phyloP scores from a whole-genome alignment of 2,113 vertebrate species.

The Aramus guarauna region DNA sequence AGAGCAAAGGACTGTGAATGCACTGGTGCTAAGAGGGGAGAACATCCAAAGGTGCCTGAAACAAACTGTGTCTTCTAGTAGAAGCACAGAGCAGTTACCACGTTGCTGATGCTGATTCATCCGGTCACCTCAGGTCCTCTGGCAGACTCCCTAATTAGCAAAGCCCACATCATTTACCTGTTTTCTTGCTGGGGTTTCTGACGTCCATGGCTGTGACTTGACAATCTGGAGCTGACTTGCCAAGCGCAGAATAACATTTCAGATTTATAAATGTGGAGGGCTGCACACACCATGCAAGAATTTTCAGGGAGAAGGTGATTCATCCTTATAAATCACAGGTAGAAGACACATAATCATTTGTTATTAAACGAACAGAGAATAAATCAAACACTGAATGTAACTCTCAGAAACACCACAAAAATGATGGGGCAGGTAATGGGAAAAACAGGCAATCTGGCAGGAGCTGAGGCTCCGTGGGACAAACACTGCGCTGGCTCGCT shows the following conservation, averaged over 20 bases:
- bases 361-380: neutral
- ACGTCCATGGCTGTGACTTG: rapidly evolving
- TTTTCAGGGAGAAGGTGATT: neutral
- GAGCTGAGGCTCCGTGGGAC: neutral
- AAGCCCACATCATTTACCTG: rapidly evolving
- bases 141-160: neutral
- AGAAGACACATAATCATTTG: conserved; percentile 40
- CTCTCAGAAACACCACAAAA: neutral
- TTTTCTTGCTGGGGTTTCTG: neutral
- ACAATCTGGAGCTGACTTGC: neutral
- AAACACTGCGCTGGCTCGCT: rapidly evolving
- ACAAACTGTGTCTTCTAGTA: neutral
- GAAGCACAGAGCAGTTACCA: neutral
- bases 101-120: neutral
- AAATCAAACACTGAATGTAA: neutral
- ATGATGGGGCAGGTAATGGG: neutral
- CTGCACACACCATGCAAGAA: neutral
- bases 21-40: rapidly evolving
- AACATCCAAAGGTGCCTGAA: neutral
- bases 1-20: rapidly evolving
- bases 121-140: neutral
- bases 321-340: neutral
- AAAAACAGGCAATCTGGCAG: neutral
- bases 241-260: neutral
- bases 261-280: neutral